Evolutionary conservation across 2,888 invertebrate species (phyloP), one percentile per base, ranked within the genome.

Genomic region (Athrips mouffetella): DNA sequence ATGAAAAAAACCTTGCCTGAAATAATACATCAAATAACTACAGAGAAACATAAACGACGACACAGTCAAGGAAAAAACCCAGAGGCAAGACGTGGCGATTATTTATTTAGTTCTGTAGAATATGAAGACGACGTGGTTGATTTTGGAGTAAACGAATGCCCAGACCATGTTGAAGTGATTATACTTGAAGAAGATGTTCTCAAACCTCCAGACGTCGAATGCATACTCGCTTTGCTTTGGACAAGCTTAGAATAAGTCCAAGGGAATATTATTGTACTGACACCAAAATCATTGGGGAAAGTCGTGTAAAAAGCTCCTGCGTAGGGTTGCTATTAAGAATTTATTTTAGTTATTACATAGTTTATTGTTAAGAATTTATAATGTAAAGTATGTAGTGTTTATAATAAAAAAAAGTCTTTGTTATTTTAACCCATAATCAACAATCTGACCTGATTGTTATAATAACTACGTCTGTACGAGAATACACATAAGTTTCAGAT

Each of bases 81-180:
- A 41, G 8, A 56, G 57, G 51, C 15, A 2, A 65, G 80, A 25
- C 64, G 79, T 4, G 61, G 67, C 15, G 84, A 84, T 10, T 86
- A 87, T 47, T 59, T 71, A 55, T 82, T 83, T 30, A 80, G 80
- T 49, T 80, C 83, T 0, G 52, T 66, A 0, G 85, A 86, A 51
- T 85, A 85, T 51, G 81, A 84, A 31, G 85, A 83, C 10, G 83
- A 84, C 2, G 39, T 52, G 0, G 45, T 55, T 0, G 67, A 68
- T 1, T 81, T 84, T 37, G 63, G 73, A 8, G 29, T 13, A 0
- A 3, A 42, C 0, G 0, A 46, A 1, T 86, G 86, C 49, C 76
- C 79, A 0, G 65, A 70, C 1, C 61, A 47, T 0, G 70, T 86
- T 0, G 70, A 78, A 1, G 63, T 71, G 1, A 67, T 85, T 16